Conservation (phyloP, 2,888 invertebrate genomes). For the Drosophila niveifrons region DNA sequence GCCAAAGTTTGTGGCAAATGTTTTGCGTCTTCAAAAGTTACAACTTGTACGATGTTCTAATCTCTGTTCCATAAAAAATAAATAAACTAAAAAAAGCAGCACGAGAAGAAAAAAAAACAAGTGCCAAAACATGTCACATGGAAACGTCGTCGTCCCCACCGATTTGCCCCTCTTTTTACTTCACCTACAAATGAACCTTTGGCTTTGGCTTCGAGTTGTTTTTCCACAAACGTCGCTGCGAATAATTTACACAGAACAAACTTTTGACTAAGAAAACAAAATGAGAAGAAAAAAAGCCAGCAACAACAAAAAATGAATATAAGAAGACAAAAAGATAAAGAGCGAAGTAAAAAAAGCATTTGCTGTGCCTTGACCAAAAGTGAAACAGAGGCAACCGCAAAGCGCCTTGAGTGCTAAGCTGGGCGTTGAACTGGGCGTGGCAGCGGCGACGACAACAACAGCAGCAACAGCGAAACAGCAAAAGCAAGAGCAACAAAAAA, state of each 20-base stretch:
- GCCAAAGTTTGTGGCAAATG: constrained; percentile 66
- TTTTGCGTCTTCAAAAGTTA: constrained; percentile 70
- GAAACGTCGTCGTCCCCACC: constrained; percentile 36
- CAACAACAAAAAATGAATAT: constrained; percentile 23
- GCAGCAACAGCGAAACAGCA: constrained; percentile 6
- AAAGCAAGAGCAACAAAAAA: not conserved
- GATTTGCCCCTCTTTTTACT: not conserved
- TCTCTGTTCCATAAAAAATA: constrained; percentile 63
- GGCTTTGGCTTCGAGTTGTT: constrained; percentile 67
- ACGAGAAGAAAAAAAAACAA: constrained; percentile 39
- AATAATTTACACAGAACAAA: constrained; percentile 77
- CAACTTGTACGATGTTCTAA: constrained; percentile 77
- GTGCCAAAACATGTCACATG: constrained; percentile 80
- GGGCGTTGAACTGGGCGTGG: constrained; percentile 66
- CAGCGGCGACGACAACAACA: constrained; percentile 18
- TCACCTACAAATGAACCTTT: constrained; percentile 49
- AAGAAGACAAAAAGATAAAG: constrained; percentile 15
- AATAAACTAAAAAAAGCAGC: constrained; percentile 37
- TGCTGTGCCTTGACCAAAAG: constrained; percentile 67
- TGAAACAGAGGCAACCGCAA: constrained; percentile 67
- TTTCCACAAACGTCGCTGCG: constrained; percentile 65
- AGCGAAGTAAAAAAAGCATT: constrained; percentile 12
- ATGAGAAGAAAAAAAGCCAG: constrained; percentile 26
- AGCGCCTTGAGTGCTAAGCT: constrained; percentile 68
- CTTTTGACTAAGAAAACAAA: constrained; percentile 66